A percentile compares a stretch with the other conserved stretches of the same genome.
These are phyloP conservation scores for Heterodera schachtii DNA, from an alignment of 1,140 invertebrate species.

Conservation along the genomic window DNA sequence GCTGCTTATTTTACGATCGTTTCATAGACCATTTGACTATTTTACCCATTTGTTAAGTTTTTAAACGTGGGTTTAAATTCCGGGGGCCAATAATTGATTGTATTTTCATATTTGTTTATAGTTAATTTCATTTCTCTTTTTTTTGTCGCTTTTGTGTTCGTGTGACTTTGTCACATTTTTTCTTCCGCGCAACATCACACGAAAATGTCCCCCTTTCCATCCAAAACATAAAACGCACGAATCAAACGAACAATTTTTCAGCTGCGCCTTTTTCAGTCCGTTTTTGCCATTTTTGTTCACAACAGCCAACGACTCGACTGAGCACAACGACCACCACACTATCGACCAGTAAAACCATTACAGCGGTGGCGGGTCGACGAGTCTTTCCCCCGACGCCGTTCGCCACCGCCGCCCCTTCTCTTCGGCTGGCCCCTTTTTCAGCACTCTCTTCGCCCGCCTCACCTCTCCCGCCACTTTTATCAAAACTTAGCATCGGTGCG, in stretches of 20 bases:
- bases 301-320: not conserved
- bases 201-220: too few species aligned
- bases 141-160: not conserved
- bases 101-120: too few species aligned
- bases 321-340: not conserved
- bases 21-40: too few species aligned
- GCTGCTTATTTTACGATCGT: too few species aligned
- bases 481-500: slow-evolving; percentile 4
- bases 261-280: not conserved
- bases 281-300: not conserved
- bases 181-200: not conserved
- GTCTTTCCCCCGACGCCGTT: not conserved
- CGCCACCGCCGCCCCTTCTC: too few species aligned
- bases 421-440: not conserved
- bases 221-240: not conserved
- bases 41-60: too few species aligned
- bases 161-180: not conserved
- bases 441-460: not conserved
- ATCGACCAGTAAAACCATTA: not conserved
- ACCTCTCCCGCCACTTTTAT: not conserved
- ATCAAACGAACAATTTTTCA: not conserved
- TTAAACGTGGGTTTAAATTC: too few species aligned
- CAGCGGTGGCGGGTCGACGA: not conserved
- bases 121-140: not conserved
- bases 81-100: too few species aligned